Conservation (phyloP, 2,888 invertebrate species). For the Heliconius sara region DNA sequence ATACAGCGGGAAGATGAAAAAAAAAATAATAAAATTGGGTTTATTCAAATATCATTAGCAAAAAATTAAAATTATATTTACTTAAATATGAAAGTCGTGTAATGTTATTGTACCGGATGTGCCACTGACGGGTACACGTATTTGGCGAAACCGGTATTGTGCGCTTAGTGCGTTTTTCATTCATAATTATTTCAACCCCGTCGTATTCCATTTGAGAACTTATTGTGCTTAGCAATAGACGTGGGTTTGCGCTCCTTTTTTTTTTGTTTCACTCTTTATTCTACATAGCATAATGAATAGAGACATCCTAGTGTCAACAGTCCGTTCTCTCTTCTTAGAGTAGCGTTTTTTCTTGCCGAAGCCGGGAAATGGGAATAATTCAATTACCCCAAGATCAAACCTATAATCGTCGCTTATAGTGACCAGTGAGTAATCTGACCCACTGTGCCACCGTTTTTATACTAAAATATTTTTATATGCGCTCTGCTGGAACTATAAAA, state of each 20-base stretch:
- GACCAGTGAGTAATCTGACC: too few relatives aligned
- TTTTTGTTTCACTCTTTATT: not conserved
- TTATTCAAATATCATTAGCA: not conserved
- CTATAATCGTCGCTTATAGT: too few relatives aligned
- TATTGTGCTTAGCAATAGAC: not conserved
- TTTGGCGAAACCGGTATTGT: conserved; percentile 1
- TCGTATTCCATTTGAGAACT: not conserved
- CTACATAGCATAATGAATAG: not conserved
- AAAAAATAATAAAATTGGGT: not conserved
- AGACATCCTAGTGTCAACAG: too few relatives aligned
- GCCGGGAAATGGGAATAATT: too few relatives aligned
- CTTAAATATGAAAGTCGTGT: not conserved
- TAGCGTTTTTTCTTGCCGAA: too few relatives aligned
- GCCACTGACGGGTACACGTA: conserved; percentile 5
- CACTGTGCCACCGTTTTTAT: too few relatives aligned
- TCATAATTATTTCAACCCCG: not conserved
- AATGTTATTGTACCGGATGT: not conserved
- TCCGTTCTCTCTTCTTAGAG: not conserved
- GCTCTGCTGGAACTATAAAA: too few relatives aligned
- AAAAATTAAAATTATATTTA: not conserved
- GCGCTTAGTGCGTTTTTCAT: not conserved
- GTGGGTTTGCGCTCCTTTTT: not conserved
- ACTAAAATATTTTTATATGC: too few relatives aligned
- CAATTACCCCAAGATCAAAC: too few relatives aligned
- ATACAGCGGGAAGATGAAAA: too few relatives aligned